Evolutionary conservation across 2,888 invertebrate species (phyloP).

Genomic region (Macaria notata): DNA sequence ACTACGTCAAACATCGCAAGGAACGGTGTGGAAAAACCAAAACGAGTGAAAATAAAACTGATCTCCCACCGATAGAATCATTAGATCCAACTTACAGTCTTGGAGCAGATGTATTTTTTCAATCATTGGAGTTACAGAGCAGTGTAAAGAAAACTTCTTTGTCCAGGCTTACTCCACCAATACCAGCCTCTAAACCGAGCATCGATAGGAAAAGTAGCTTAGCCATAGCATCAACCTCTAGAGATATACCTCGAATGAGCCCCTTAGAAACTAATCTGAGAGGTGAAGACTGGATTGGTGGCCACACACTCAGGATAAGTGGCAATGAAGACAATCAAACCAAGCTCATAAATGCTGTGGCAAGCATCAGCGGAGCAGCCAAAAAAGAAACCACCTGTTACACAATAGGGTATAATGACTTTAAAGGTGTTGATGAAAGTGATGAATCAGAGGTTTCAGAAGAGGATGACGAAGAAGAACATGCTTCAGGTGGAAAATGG

Average conservation of each 20-base stretch:
- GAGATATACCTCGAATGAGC: constrained; percentile 62
- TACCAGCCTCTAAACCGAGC: constrained; percentile 58
- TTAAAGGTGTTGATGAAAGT: constrained; percentile 71
- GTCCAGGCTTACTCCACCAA: constrained; percentile 74
- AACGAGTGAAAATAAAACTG: constrained; percentile 50
- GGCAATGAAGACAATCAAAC: constrained; percentile 82
- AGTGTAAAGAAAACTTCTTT: constrained; percentile 84
- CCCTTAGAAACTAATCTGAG: constrained; percentile 70
- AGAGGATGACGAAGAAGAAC: constrained; percentile 81
- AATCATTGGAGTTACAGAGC: constrained; percentile 90
- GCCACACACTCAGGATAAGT: constrained; percentile 80
- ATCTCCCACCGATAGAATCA: constrained; percentile 60
- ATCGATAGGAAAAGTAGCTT: constrained; percentile 56
- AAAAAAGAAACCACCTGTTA: constrained; percentile 78
- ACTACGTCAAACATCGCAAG: constrained; percentile 93
- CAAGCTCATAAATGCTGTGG: constrained; percentile 85
- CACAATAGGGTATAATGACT: constrained; percentile 63
- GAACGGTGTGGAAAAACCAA: constrained; percentile 82
- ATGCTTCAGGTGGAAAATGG: constrained; percentile 87
- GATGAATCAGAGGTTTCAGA: constrained; percentile 83
- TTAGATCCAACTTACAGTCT: constrained; percentile 81
- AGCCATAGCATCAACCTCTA: constrained; percentile 59
- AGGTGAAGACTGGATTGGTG: constrained; percentile 84
- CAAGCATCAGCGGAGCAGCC: constrained; percentile 81
- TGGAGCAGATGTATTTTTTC: constrained; percentile 93